These are phyloP conservation scores for Antennarius striatus DNA, from an alignment of 2,113 vertebrate genomes.

Conservation along the genomic window DNA sequence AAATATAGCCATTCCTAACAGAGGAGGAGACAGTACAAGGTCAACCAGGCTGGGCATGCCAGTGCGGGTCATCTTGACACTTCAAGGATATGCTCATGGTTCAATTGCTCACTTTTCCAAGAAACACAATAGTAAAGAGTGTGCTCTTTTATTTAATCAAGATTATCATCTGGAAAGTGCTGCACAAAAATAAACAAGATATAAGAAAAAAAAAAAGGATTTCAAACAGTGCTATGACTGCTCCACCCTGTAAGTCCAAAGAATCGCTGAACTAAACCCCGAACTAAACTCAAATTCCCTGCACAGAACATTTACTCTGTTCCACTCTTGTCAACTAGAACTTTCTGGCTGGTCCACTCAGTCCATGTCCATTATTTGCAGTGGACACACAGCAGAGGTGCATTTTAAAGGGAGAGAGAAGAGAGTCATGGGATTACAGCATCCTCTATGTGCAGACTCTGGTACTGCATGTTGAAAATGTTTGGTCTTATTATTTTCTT, in stretches of 20 bases:
- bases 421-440: slow-evolving; percentile 85
- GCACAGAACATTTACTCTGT: slow-evolving; percentile 62
- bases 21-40: background rate
- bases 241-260: background rate
- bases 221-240: background rate
- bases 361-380: slow-evolving; percentile 69
- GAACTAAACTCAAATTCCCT: background rate
- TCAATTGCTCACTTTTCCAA: background rate
- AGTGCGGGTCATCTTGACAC: background rate
- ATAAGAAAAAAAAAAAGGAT: too few species aligned
- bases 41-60: background rate
- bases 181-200: background rate
- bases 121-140: too few species aligned
- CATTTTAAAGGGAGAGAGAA: slow-evolving; percentile 7
- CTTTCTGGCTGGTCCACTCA: slow-evolving; percentile 61
- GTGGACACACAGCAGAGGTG: slow-evolving; percentile 55
- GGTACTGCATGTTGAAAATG: slow-evolving; percentile 94
- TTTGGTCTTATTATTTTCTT: slow-evolving; percentile 82
- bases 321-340: slow-evolving; percentile 59
- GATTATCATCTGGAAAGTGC: background rate
- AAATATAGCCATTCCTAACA: too few species aligned
- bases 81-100: too few species aligned
- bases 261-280: slow-evolving; percentile 31
- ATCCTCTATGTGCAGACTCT: slow-evolving; percentile 84
- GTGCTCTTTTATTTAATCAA: background rate